phyloP scores from a whole-genome alignment of 2,797 vertebrate genomes.

The Sternotherus odoratus region DNA sequence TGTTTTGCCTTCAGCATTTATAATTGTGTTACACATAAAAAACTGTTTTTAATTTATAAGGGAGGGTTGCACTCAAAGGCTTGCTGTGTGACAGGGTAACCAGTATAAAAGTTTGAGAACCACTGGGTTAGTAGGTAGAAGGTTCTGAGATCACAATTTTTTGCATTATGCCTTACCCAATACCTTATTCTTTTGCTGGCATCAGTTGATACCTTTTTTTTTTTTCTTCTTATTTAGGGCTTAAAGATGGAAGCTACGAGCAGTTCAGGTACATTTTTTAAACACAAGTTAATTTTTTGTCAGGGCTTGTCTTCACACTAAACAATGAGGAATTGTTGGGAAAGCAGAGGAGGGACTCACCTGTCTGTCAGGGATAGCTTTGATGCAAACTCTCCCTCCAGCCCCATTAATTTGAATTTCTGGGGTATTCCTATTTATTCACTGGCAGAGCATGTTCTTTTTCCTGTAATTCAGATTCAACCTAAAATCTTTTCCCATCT shows the following conservation, averaged over 20 bases:
- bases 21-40: no score
- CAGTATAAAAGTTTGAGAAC: no score
- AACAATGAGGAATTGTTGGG: neutral
- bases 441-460: neutral
- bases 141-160: neutral
- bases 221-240: slow-evolving; percentile 84
- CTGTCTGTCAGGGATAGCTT: neutral
- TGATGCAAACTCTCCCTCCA: neutral
- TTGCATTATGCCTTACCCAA: neutral
- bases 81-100: no score
- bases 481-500: neutral
- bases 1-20: no score
- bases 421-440: neutral
- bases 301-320: neutral
- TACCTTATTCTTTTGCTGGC: neutral
- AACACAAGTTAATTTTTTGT: neutral
- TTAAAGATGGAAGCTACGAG: slow-evolving; percentile 92
- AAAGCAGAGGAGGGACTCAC: fast-evolving
- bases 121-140: neutral
- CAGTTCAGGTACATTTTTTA: slow-evolving; percentile 92
- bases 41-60: no score
- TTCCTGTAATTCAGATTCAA: neutral
- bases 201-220: slow-evolving; percentile 14
- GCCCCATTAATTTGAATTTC: neutral
- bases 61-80: no score